phyloP scores from a whole-genome alignment of 2,797 vertebrate genomes.

The Lagocephalus sceleratus region DNA sequence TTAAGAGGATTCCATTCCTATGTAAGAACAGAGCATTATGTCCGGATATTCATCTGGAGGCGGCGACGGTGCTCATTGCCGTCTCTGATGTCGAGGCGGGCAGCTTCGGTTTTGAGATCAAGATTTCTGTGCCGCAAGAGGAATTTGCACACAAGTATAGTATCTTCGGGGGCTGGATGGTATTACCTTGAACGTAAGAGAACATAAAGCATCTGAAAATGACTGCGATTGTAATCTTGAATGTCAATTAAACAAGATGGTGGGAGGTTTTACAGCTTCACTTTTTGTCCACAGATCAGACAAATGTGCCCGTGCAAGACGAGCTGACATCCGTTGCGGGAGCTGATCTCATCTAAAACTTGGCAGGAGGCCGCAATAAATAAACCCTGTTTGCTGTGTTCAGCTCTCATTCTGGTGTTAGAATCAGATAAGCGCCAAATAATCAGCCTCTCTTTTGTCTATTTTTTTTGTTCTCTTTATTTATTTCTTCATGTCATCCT shows the following conservation, averaged over 20 bases:
- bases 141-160: neutral
- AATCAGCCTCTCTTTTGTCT: neutral
- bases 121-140: slow-evolving; percentile 7
- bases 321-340: no score
- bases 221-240: no score
- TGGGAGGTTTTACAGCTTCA: no score
- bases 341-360: neutral
- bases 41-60: slow-evolving; percentile 36
- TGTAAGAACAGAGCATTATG: slow-evolving; percentile 18
- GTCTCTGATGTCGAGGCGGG: slow-evolving; percentile 39
- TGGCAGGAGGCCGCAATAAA: neutral
- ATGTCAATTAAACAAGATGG: no score
- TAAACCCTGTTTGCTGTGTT: neutral
- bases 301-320: no score
- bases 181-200: slow-evolving; percentile 37
- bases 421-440: neutral
- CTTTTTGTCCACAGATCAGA: no score
- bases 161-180: slow-evolving; percentile 20
- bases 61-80: slow-evolving; percentile 20
- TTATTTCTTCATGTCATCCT: no score
- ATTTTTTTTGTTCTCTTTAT: neutral
- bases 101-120: slow-evolving; percentile 24
- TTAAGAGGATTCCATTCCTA: slow-evolving; percentile 37
- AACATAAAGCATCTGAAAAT: neutral
- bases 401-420: neutral